Conservation (phyloP, 2,797 vertebrate genomes). For the Oophaga sylvatica region DNA sequence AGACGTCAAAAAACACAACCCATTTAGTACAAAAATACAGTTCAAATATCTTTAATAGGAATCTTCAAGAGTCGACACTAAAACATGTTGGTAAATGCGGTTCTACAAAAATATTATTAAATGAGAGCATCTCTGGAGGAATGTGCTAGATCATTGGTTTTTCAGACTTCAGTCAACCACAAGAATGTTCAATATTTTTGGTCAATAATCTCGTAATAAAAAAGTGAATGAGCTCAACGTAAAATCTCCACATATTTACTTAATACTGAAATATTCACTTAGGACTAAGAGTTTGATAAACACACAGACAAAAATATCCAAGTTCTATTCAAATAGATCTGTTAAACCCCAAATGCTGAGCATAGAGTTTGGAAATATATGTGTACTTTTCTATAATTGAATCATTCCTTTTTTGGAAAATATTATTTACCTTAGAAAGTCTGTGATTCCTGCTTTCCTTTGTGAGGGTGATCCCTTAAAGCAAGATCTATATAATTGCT, state of each 20-base stretch:
- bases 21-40: background rate
- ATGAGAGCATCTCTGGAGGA: constrained; percentile 1
- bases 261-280: background rate
- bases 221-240: background rate
- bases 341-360: too few relatives aligned
- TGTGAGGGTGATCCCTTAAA: too few relatives aligned
- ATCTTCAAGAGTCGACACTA: constrained; percentile 10
- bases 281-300: background rate
- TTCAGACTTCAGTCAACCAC: constrained; percentile 17
- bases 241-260: background rate
- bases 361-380: too few relatives aligned
- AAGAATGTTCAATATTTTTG: constrained; percentile 22
- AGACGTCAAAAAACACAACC: background rate
- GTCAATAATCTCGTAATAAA: background rate
- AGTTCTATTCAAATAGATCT: background rate
- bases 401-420: too few relatives aligned
- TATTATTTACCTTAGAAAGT: too few relatives aligned
- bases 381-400: too few relatives aligned
- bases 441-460: too few relatives aligned
- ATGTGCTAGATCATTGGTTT: constrained; percentile 24
- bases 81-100: constrained; percentile 30
- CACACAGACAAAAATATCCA: background rate
- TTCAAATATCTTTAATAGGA: background rate
- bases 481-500: too few relatives aligned
- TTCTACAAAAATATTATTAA: constrained; percentile 30